A percentile compares a stretch with the other conserved stretches of the same genome.
Conservation (phyloP, 2,797 vertebrate genomes). For the Crax fasciolata region DNA sequence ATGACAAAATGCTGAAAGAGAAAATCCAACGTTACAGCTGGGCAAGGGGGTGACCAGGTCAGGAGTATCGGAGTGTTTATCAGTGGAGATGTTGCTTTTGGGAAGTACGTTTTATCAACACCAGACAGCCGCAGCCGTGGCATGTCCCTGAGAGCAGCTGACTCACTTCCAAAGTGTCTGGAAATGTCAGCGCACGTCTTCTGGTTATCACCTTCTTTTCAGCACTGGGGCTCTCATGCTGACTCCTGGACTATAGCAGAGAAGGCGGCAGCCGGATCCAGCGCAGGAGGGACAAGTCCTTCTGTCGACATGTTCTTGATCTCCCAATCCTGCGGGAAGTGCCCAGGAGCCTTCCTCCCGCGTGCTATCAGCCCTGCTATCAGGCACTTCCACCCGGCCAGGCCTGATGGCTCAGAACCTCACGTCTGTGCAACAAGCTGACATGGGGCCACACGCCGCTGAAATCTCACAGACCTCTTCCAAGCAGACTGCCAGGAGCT, state of each 20-base stretch:
- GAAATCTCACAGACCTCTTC: neutral
- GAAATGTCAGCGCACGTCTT: slow-evolving; percentile 12
- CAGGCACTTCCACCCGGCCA: neutral
- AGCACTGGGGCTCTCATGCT: neutral
- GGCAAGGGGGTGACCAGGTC: slow-evolving; percentile 1
- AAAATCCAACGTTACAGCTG: neutral
- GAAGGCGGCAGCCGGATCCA: neutral
- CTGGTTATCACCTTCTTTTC: slow-evolving; percentile 7
- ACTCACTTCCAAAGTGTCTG: slow-evolving; percentile 48
- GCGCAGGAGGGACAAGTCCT: neutral
- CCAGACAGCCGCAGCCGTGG: slow-evolving; percentile 38
- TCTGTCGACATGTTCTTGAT: neutral
- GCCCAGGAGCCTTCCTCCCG: neutral
- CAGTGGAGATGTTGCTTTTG: neutral
- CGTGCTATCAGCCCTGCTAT: fast-evolving
- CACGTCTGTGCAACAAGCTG: neutral
- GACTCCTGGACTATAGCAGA: neutral
- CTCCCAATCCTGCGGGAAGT: neutral
- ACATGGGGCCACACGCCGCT: fast-evolving
- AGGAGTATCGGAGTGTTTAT: slow-evolving; percentile 30
- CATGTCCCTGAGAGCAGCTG: slow-evolving; percentile 12
- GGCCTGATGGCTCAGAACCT: fast-evolving
- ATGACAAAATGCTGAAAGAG: neutral
- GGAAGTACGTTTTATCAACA: slow-evolving; percentile 34
- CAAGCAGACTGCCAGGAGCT: neutral